phyloP scores from a whole-genome alignment of 2,113 vertebrate genomes.

The Varanus komodoensis region DNA sequence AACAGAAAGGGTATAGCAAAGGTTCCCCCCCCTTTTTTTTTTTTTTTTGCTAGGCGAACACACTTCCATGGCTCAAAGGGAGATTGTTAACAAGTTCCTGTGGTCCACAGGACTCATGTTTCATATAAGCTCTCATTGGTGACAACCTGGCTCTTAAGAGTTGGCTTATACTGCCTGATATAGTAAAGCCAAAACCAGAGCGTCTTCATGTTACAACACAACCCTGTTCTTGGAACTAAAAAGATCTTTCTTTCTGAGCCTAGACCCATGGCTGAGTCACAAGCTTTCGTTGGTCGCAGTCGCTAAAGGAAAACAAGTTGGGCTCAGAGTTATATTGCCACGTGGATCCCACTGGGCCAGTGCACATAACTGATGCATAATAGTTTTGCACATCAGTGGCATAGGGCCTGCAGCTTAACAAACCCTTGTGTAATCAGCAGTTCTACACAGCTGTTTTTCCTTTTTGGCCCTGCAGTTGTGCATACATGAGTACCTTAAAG shows the following conservation, averaged over 20 bases:
- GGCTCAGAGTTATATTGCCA: background rate
- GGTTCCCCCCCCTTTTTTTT: background rate
- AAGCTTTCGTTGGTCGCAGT: background rate
- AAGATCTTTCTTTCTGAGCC: background rate
- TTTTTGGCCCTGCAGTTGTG: background rate
- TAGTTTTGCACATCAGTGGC: background rate
- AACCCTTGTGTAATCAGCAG: background rate
- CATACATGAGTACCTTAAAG: background rate
- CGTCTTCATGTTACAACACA: background rate
- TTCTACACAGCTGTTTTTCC: background rate
- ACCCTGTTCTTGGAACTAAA: constrained; percentile 1
- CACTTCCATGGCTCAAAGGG: background rate
- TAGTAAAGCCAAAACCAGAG: background rate
- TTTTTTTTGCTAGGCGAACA: background rate
- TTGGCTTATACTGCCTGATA: background rate
- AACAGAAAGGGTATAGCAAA: background rate
- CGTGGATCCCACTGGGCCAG: background rate
- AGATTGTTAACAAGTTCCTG: background rate
- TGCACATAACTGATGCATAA: background rate
- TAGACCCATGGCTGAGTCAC: background rate
- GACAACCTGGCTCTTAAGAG: background rate
- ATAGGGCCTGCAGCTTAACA: too few relatives aligned
- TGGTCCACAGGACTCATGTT: background rate
- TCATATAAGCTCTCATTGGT: constrained; percentile 15
- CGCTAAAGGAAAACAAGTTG: background rate